Evolutionary conservation across 2,113 vertebrate species (phyloP), one percentile per base, ranked within the genome.

Genomic region (Pseudolaguvia tuberculata): DNA sequence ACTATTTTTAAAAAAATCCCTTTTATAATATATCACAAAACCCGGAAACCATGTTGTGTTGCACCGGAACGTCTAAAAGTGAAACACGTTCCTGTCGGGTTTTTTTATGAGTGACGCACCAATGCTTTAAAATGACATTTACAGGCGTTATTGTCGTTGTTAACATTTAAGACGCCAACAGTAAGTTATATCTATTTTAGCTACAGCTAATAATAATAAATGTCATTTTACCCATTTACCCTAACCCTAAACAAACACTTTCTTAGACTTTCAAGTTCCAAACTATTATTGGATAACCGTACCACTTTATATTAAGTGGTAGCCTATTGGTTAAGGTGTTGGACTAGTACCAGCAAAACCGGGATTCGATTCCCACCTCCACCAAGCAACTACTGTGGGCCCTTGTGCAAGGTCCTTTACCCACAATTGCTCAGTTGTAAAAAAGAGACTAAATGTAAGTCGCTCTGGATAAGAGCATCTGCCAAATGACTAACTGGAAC

Each of bases 81-180:
- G 29, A 14, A 17, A 5, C 0, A 51, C 27, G 55, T 61, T 66
- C 56, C 45, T 61, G 17, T 10, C 50, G 10, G 61, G 51, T 3
- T 1, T 56, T 56, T 53, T 47, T 56, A 27, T 66, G 20, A 29
- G 51, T 50, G 72, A 45, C 66, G 66, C 72, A 66, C 72, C 72
- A 18, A 29, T 4, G 9, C 25, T 15, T 72, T 13, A 17, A 29
- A 29, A 10, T 39, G 42, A 20, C 5, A 13, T 47, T 9, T 58
- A n/a, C 12, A 15, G 29, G 56, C 27, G 29, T 35, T 39, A 2
- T 35, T 6, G 3, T 35, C 10, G 10, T 53, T 70, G 39, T 55
- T 17, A 31, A 31, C 8, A 31, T 7, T n/a, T 6, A 20, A 50
- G 5, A n/a, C 1, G 27, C 9, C 12, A 4, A 55, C 18, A 23